A percentile compares a stretch with the other conserved stretches of the same genome.
These are phyloP conservation scores for Belgica antarctica DNA, from an alignment of 2,888 invertebrate species.

Conservation along the genomic window DNA sequence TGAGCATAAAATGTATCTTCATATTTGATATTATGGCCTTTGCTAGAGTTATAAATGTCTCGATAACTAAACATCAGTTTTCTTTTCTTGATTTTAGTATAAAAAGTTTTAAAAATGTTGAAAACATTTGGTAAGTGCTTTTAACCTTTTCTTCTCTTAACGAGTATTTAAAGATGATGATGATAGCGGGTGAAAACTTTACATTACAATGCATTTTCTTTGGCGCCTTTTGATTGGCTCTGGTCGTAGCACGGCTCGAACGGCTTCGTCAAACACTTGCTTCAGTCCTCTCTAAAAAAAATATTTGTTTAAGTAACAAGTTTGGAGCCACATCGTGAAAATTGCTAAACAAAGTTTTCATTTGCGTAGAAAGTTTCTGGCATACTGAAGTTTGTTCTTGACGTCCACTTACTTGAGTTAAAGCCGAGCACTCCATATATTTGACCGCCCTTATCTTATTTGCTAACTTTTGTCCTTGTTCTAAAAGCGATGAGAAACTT, in stretches of 20 bases:
- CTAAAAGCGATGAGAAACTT: too few relatives aligned
- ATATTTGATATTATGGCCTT: background rate
- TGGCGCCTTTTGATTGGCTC: constrained; percentile 94
- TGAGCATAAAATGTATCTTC: constrained; percentile 5
- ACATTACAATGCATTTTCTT: constrained; percentile 82
- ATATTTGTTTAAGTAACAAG: too few relatives aligned
- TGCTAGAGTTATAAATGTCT: background rate
- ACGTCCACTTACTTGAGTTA: constrained; percentile 87
- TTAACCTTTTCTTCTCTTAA: constrained; percentile 18
- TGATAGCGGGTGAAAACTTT: constrained; percentile 52
- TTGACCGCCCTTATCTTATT: constrained; percentile 98
- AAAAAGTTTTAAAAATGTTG: background rate
- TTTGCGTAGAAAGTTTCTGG: background rate
- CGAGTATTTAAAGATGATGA: background rate
- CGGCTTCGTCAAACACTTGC: constrained; percentile 98
- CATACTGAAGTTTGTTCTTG: too few relatives aligned
- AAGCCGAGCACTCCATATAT: constrained; percentile 99
- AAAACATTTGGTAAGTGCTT: constrained; percentile 36
- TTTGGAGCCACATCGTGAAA: constrained; percentile 34
- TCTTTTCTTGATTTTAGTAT: background rate
- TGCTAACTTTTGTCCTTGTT: constrained; percentile 97
- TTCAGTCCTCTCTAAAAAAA: constrained; percentile 46
- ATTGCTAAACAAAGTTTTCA: constrained; percentile 1
- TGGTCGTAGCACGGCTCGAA: constrained; percentile 93
- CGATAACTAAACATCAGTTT: background rate